A percentile compares a stretch with the other conserved stretches of the same genome.
phyloP scores from a whole-genome alignment of 2,888 invertebrate species.

The Danaus chrysippus region DNA sequence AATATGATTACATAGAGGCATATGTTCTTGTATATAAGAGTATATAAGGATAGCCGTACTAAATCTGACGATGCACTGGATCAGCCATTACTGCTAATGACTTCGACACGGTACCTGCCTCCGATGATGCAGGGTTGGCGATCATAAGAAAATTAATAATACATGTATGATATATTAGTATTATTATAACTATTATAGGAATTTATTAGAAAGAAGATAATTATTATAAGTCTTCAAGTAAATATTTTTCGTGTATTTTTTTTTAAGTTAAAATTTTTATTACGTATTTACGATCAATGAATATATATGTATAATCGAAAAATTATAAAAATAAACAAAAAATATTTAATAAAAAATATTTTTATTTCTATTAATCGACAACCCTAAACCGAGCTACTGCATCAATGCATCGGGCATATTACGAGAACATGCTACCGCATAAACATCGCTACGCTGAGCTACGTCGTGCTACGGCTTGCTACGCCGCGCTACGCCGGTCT shows the following conservation, averaged over 20 bases:
- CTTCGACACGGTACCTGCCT: conserved; percentile 71
- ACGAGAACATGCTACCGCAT: conserved; percentile 45
- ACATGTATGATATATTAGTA: background rate
- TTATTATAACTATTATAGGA: too few species aligned
- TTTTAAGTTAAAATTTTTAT: too few species aligned
- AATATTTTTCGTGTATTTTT: too few species aligned
- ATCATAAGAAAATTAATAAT: background rate
- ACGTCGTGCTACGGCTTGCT: conserved; percentile 17
- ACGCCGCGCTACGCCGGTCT: conserved; percentile 26
- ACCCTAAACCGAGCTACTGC: conserved; percentile 51
- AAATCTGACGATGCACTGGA: conserved; percentile 65
- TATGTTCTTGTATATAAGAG: conserved; percentile 35
- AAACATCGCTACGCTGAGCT: conserved; percentile 47
- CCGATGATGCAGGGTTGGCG: conserved; percentile 50
- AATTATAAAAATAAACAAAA: conserved; percentile 4
- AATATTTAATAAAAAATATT: background rate
- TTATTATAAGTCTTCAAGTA: too few species aligned
- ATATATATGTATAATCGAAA: too few species aligned
- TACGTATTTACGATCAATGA: too few species aligned
- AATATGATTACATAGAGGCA: conserved; percentile 27
- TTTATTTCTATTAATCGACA: conserved; percentile 30
- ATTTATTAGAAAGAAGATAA: too few species aligned
- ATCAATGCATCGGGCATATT: conserved; percentile 68
- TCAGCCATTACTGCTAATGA: conserved; percentile 79
- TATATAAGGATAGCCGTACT: conserved; percentile 55